Percentiles rank a stretch among this genome's conserved stretches.
phyloP scores from a whole-genome alignment of 2,797 vertebrate species.

The Okamejei kenojei region DNA sequence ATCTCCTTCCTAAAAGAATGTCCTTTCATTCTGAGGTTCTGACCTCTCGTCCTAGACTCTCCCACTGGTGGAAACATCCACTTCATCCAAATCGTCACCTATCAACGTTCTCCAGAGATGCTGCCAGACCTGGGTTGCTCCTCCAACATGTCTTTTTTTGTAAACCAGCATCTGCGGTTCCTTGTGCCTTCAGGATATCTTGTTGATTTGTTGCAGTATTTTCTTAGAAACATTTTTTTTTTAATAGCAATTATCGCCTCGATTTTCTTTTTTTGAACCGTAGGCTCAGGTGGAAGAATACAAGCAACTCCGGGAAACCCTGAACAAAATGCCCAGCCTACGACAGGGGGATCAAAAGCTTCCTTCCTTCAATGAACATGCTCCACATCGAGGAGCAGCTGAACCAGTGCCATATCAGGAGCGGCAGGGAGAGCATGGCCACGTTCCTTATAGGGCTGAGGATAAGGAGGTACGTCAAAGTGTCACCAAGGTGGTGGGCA shows the following conservation, averaged over 20 bases:
- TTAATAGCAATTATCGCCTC: neutral
- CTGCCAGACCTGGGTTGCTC: too few relatives aligned
- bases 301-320: conserved; percentile 76
- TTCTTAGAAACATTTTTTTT: neutral
- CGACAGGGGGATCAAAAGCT: neutral
- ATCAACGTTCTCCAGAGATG: too few relatives aligned
- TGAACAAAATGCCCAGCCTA: conserved; percentile 64
- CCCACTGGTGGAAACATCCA: too few relatives aligned
- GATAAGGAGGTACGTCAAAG: conserved; percentile 21
- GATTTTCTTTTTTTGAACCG: conserved; percentile 37
- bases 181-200: neutral
- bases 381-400: neutral
- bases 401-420: neutral
- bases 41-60: too few relatives aligned
- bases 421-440: neutral
- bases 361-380: neutral
- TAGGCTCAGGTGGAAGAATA: conserved; percentile 86
- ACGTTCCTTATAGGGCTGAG: neutral
- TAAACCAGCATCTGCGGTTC: too few relatives aligned
- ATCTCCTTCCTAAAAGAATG: too few relatives aligned
- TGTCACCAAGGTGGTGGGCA: neutral
- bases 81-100: too few relatives aligned
- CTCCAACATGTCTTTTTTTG: too few relatives aligned
- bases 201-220: neutral
- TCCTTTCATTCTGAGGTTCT: too few relatives aligned